phyloP scores from a whole-genome alignment of 2,888 invertebrate genomes.

The Stomorhina lunata region DNA sequence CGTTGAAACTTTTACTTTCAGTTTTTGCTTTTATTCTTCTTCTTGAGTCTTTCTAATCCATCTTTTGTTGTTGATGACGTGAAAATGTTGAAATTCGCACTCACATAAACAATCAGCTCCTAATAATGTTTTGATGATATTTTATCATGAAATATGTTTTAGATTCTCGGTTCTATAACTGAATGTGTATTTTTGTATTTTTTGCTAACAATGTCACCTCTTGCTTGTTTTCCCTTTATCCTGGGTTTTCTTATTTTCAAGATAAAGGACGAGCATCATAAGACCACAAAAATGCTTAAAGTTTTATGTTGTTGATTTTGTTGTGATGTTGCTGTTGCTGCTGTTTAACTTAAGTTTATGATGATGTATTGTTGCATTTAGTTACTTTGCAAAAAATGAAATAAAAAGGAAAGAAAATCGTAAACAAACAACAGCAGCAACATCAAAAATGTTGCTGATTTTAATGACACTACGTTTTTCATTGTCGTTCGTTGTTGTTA shows the following conservation, averaged over 20 bases:
- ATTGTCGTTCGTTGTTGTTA: slow-evolving; percentile 26
- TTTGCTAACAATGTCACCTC: slow-evolving; percentile 3
- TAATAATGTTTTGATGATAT: slow-evolving; percentile 33
- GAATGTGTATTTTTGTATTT: too few species aligned
- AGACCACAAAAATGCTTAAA: slow-evolving; percentile 28
- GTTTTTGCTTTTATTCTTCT: not conserved
- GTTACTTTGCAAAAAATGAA: not conserved
- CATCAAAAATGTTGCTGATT: slow-evolving; percentile 30
- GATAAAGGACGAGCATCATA: not conserved
- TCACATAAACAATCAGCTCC: slow-evolving; percentile 18
- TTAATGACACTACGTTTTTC: slow-evolving; percentile 36
- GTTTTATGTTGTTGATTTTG: slow-evolving; percentile 39
- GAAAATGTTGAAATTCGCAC: slow-evolving; percentile 36
- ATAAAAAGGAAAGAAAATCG: not conserved
- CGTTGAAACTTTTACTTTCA: slow-evolving; percentile 22
- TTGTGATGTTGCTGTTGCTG: too few species aligned
- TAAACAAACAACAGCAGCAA: not conserved
- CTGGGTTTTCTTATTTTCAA: not conserved
- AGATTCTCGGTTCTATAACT: not conserved
- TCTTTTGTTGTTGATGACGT: slow-evolving; percentile 28
- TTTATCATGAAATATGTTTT: slow-evolving; percentile 18
- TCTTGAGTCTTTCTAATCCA: not conserved
- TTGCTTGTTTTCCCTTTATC: not conserved
- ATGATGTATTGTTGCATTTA: slow-evolving; percentile 47
- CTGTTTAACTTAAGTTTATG: slow-evolving; percentile 44